Percentiles rank a stretch among this genome's conserved stretches.
phyloP scores from a whole-genome alignment of 2,113 vertebrate genomes.

The Amphilophus citrinellus region DNA sequence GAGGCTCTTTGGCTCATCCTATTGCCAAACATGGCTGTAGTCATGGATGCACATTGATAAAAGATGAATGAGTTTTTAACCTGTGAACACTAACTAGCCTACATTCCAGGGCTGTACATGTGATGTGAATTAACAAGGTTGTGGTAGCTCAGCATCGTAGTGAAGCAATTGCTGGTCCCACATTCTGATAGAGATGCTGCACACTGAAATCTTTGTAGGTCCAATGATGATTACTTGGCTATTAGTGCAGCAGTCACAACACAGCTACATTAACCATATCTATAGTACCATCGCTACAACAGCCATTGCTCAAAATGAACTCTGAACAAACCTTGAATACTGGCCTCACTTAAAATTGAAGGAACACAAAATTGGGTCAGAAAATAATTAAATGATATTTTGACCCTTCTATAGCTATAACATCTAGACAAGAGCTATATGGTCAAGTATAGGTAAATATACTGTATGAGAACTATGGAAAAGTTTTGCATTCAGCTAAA shows the following conservation, averaged over 20 bases:
- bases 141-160: neutral
- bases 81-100: neutral
- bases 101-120: neutral
- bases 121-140: neutral
- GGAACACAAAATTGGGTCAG: neutral
- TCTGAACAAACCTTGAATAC: neutral
- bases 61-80: neutral
- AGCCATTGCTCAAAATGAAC: neutral
- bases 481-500: neutral
- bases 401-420: no score
- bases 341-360: neutral
- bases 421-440: no score
- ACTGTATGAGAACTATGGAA: fast-evolving
- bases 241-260: neutral
- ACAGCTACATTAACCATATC: neutral
- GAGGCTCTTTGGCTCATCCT: neutral
- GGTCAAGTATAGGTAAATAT: neutral
- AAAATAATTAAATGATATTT: neutral
- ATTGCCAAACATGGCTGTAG: neutral
- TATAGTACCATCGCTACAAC: neutral
- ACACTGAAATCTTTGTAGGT: neutral
- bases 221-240: neutral
- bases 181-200: neutral
- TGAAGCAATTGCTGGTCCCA: neutral
- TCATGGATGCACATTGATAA: neutral